A percentile compares a stretch with the other conserved stretches of the same genome.
Conservation (phyloP, 2,888 invertebrate species). For the Macaria liturata region DNA sequence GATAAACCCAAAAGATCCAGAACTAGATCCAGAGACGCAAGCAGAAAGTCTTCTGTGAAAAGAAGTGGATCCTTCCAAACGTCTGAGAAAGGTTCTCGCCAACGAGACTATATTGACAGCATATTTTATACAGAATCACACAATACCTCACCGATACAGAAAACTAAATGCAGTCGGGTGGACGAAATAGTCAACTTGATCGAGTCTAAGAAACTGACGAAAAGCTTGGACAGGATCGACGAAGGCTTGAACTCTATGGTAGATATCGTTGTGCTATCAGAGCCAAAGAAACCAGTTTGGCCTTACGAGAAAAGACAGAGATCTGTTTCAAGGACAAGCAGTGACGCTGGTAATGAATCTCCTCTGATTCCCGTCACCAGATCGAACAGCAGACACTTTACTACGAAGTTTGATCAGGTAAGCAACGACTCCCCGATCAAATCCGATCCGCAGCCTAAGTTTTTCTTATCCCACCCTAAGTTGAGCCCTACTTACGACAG, state of each 20-base stretch:
- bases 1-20: conserved; percentile 59
- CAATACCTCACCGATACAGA: conserved; percentile 59
- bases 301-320: conserved; percentile 72
- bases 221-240: conserved; percentile 91
- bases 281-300: conserved; percentile 72
- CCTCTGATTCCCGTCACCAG: conserved; percentile 65
- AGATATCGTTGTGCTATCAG: conserved; percentile 86
- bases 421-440: conserved; percentile 53
- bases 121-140: conserved; percentile 82
- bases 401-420: conserved; percentile 50
- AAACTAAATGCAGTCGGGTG: conserved; percentile 67
- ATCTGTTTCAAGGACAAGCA: conserved; percentile 67
- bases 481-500: conserved; percentile 64
- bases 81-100: conserved; percentile 71
- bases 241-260: conserved; percentile 88
- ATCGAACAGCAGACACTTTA: conserved; percentile 53
- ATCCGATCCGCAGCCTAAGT: conserved; percentile 63
- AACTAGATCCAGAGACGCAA: conserved; percentile 69
- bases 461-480: conserved; percentile 63
- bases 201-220: conserved; percentile 86
- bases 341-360: conserved; percentile 66
- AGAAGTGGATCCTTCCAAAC: conserved; percentile 78
- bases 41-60: conserved; percentile 63
- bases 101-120: conserved; percentile 82
- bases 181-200: conserved; percentile 81